Base-by-base conservation (phyloP, 2,888 invertebrate species). In the Lochmaea capreae region DNA sequence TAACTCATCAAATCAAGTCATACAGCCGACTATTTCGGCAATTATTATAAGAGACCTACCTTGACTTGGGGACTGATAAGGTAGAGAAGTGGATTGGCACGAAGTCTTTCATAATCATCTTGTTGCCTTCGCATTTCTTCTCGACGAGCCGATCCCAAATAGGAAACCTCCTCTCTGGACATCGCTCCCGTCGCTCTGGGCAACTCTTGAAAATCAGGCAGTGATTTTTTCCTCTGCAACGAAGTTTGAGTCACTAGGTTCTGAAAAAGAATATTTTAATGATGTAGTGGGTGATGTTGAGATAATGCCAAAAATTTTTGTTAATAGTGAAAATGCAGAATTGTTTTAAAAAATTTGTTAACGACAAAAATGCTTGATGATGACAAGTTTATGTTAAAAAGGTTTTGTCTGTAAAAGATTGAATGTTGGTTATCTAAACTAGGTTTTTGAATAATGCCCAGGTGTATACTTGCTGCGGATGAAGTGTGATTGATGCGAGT, bases 21-120 rank as follows among this genome's bases (percentile, higher is more conserved):
- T n/a, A 58, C 42, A 67, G 43, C 42, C 16, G 33, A 61, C 16
- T 16, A 61, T 63, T 39, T 39, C 8, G 33, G 33, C 26, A 39
- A 26, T 62, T 33, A 57, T 18, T 43, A 5, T 11, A 39, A 52
- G 14, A 43, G 9, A 39, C 90, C 89, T 89, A 97, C 97, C 95
- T 97, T 96, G 83, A 98, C 95, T 91, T 96, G 95, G 86, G 98
- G 98, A 94, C 97, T 97, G 92, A 96, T 94, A 88, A 98, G 91
- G 89, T 97, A 97, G 84, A 98, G 92, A 84, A 98, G 91, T 84
- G 98, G 98, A 90, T 98, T 98, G 86, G 96, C 96, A 87, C 96
- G 92, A 82, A 97, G 92, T 88, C 96, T 92, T 89, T 98, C 97
- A 80, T 94, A 92, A 88, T 97, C 96, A 87, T 97, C 96, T 84